These are phyloP conservation scores for Stenichneumon culpator DNA, from an alignment of 2,888 invertebrate genomes.

Conservation along the genomic window DNA sequence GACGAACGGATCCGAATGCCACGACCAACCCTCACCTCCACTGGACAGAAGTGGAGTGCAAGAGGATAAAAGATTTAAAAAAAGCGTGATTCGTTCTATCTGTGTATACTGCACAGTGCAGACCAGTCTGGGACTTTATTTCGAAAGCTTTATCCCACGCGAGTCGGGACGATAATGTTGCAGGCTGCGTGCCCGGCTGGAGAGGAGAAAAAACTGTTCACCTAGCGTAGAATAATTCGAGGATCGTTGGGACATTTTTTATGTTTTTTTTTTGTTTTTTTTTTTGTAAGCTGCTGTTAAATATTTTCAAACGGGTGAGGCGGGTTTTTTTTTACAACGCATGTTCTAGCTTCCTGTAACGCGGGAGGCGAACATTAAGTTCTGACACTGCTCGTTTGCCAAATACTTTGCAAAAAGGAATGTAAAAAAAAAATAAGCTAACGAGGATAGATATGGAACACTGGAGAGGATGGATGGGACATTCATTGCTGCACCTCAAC, in stretches of 20 bases:
- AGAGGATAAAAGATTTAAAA: constrained; percentile 34
- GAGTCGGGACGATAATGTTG: constrained; percentile 56
- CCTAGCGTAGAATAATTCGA: background rate
- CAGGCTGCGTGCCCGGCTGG: constrained; percentile 32
- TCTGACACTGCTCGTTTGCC: too few species aligned
- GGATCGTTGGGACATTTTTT: background rate
- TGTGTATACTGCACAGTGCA: background rate
- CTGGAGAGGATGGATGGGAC: background rate
- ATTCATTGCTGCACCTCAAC: background rate
- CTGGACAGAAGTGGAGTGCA: constrained; percentile 59
- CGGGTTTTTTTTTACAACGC: background rate
- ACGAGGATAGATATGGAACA: background rate
- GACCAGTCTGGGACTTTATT: constrained; percentile 57
- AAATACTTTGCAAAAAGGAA: background rate
- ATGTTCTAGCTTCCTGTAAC: background rate
- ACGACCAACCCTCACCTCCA: constrained; percentile 55
- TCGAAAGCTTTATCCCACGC: constrained; percentile 54
- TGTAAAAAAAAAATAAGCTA: too few species aligned
- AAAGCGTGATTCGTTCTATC: constrained; percentile 18
- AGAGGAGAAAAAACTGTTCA: constrained; percentile 20
- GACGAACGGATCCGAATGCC: constrained; percentile 55
- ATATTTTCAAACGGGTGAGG: background rate
- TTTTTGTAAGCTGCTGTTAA: background rate
- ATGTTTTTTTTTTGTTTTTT: too few species aligned
- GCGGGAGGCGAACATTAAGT: background rate